A percentile compares a stretch with the other conserved stretches of the same genome.
phyloP scores from a whole-genome alignment of 2,113 vertebrate genomes.

The Actenoides hombroni region DNA sequence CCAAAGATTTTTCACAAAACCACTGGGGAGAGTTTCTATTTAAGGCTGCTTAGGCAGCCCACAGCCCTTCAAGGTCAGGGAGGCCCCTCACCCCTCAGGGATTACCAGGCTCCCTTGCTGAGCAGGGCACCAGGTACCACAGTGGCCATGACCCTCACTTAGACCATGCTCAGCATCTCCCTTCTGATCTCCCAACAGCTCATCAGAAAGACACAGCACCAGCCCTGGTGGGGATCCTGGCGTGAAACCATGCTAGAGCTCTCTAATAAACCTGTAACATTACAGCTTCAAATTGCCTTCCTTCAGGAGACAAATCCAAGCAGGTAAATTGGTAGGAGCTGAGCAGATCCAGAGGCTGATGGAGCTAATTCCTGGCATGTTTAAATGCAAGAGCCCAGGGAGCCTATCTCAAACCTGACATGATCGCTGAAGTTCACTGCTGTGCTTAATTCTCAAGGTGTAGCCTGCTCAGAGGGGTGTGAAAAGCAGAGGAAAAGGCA shows the following conservation, averaged over 20 bases:
- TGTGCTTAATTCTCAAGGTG: neutral
- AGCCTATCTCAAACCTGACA: neutral
- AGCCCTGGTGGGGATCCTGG: neutral
- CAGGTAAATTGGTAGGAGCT: neutral
- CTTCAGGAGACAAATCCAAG: constrained; percentile 21
- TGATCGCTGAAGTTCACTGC: neutral
- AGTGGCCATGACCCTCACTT: rapidly evolving
- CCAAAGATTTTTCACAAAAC: neutral
- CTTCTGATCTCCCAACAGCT: neutral
- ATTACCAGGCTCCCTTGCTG: neutral
- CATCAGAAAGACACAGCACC: neutral
- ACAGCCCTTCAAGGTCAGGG: rapidly evolving
- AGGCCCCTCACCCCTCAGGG: neutral
- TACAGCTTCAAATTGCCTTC: constrained; percentile 1
- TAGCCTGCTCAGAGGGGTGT: neutral
- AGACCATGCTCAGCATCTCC: neutral
- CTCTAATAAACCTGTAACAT: constrained; percentile 32
- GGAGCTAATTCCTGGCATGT: constrained; percentile 34
- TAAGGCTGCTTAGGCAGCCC: neutral
- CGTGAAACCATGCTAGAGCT: neutral
- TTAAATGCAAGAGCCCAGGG: constrained; percentile 24
- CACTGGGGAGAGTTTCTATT: rapidly evolving
- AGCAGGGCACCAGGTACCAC: neutral
- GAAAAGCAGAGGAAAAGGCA: neutral
- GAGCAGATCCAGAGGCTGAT: neutral